Base-by-base conservation (phyloP, 1,140 invertebrate species). In the Arctopsyche grandis region DNA sequence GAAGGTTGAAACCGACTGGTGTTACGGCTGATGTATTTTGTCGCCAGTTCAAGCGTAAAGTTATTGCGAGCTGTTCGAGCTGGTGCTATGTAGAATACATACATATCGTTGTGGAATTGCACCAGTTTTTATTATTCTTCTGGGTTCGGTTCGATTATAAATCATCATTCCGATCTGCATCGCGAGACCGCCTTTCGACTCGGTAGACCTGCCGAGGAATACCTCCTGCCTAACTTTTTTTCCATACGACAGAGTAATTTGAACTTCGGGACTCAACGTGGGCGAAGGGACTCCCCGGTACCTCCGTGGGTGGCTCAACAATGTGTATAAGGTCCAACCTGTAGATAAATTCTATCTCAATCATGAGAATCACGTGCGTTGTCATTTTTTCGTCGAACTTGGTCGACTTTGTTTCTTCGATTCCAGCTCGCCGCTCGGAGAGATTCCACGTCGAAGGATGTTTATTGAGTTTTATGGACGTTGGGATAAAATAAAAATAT, bases 31-130 rank as follows among this genome's bases (percentile, higher is more conserved):
- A 75, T 56, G 26, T 24, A 75, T 60, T 75, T 22, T 58, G 73
- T 75, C 70, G 73, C 48, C 73, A 58, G 52, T 75, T 75, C 46
- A 22, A 58, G 29, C 73, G 73, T 75, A 26, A 75, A 75, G 56
- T 75, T 58, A 29, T 75, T 48, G 73, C 29, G 1, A 38, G 29
- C 29, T 38, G 29, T 38, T 38, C 21, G 26, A 71, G 1, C 29
- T 56, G 19, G 29, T 38, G 29, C 29, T 38, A n/a, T n/a, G n/a
- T n/a, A n/a, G 29, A 38, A 38, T 1, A 4, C 29, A 1, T 38
- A 38, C 29, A 38, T 38, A 38, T 38, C 29, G 29, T 38, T 38
- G 1, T 38, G 29, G 29, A 38, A 38, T 7, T 38, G 29, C 29
- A 38, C 29, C 3, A 38, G 29, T 38, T 38, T 38, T 38, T n/a